Evolutionary conservation across 2,113 vertebrate genomes (phyloP).

Genomic region (Pycnonotus jocosus): DNA sequence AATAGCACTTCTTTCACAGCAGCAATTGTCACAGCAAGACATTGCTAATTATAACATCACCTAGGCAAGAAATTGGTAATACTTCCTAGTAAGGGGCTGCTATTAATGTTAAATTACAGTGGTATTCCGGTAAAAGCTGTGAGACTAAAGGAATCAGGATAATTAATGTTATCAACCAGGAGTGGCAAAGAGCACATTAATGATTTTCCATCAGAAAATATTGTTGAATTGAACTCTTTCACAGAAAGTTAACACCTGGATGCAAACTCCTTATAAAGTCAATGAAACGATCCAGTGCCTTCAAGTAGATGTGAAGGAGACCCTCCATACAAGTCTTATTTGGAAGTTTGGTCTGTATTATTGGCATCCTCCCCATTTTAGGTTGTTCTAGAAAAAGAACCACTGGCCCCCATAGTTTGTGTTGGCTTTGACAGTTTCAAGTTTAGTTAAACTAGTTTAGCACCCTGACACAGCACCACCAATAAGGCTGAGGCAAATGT

Average conservation of each 20-base stretch:
- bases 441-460: neutral
- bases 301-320: neutral
- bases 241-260: neutral
- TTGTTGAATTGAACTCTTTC: neutral
- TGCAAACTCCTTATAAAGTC: neutral
- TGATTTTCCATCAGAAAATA: neutral
- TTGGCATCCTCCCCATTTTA: neutral
- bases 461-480: neutral
- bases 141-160: neutral
- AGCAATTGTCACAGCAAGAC: slow-evolving; percentile 30
- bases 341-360: neutral
- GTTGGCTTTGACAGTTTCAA: neutral
- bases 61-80: slow-evolving; percentile 22
- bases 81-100: neutral
- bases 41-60: slow-evolving; percentile 46
- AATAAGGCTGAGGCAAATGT: neutral
- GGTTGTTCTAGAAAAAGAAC: neutral
- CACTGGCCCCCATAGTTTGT: neutral
- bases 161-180: neutral
- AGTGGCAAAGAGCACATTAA: neutral
- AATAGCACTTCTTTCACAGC: slow-evolving; percentile 24
- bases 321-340: neutral
- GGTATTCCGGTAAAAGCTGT: neutral
- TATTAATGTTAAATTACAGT: slow-evolving; percentile 18
- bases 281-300: neutral